A percentile compares a stretch with the other conserved stretches of the same genome.
Conservation (phyloP, 2,888 invertebrate genomes). For the Ormia ochracea region DNA sequence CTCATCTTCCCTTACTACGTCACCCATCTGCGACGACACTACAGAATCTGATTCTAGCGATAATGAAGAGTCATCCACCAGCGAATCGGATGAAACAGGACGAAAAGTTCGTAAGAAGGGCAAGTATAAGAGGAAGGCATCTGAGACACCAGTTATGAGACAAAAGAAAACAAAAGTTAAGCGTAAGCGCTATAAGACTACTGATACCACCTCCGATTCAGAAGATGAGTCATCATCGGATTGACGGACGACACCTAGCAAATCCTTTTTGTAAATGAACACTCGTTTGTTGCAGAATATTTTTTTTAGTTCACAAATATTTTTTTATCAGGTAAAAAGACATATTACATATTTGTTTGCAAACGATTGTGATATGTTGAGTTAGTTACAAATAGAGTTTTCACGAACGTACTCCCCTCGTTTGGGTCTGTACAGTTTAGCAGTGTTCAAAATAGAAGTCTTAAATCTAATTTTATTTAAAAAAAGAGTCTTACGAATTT, state of each 20-base stretch:
- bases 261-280: slow-evolving; percentile 2
- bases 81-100: slow-evolving; percentile 72
- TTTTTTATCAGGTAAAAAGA: not conserved
- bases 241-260: slow-evolving; percentile 26
- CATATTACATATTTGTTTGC: not conserved
- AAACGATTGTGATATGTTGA: not conserved
- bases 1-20: slow-evolving; percentile 53
- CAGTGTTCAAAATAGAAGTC: not conserved
- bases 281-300: not conserved
- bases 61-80: slow-evolving; percentile 75
- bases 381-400: not conserved
- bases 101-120: slow-evolving; percentile 72
- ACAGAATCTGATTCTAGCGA: slow-evolving; percentile 73
- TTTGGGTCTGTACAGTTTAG: not conserved
- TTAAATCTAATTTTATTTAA: not conserved
- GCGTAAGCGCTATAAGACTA: slow-evolving; percentile 69
- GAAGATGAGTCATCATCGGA: slow-evolving; percentile 66
- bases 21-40: slow-evolving; percentile 55
- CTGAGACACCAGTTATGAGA: slow-evolving; percentile 68
- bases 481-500: slow-evolving; percentile 14
- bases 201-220: slow-evolving; percentile 66
- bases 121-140: slow-evolving; percentile 74
- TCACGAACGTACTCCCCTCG: not conserved
- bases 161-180: slow-evolving; percentile 73
- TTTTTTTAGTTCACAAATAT: slow-evolving; percentile 4